Conservation (phyloP, 2,113 vertebrate genomes). For the Loxodonta africana region DNA sequence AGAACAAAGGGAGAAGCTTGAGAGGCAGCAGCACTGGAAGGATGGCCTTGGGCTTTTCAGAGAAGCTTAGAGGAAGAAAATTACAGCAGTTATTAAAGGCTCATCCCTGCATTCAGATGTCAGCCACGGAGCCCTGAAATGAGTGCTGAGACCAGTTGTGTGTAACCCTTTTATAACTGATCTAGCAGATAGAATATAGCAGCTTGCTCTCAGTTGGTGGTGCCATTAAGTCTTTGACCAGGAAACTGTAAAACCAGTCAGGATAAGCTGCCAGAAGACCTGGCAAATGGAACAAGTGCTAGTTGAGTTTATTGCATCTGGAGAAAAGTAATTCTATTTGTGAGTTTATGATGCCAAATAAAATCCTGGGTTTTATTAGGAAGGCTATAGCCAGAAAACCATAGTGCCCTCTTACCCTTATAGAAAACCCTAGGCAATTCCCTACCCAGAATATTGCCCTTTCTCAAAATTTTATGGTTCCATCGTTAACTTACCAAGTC, state of each 20-base stretch:
- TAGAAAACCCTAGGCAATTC: not conserved
- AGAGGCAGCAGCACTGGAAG: not conserved
- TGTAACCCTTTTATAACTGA: not conserved
- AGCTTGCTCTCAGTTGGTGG: not conserved
- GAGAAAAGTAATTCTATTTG: not conserved
- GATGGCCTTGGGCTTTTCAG: not conserved
- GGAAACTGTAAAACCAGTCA: not conserved
- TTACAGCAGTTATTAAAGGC: not conserved
- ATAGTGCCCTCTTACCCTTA: not conserved
- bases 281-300: not conserved
- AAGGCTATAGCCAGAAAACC: not conserved
- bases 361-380: not conserved
- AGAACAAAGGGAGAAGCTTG: not conserved
- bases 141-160: not conserved
- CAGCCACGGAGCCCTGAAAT: not conserved
- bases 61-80: not conserved
- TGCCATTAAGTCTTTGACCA: not conserved
- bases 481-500: not conserved
- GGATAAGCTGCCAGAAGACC: not conserved
- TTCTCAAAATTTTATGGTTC: not conserved
- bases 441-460: not conserved
- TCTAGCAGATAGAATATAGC: not conserved
- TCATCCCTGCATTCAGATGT: not conserved
- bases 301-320: not conserved
- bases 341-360: not conserved